phyloP scores from a whole-genome alignment of 2,113 vertebrate species.

The Tragulus kanchil region DNA sequence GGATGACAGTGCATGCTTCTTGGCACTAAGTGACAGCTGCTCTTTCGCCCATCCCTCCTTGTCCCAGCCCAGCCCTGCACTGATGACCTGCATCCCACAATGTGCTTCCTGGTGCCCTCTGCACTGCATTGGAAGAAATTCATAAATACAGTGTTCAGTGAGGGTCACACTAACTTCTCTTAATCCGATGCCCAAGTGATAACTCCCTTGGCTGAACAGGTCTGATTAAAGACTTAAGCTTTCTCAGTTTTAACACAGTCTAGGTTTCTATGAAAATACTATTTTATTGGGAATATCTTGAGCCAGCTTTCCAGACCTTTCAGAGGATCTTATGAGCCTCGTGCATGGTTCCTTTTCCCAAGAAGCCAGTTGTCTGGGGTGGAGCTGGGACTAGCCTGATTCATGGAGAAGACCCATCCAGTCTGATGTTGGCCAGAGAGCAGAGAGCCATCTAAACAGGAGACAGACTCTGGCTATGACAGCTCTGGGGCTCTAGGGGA shows the following conservation, averaged over 20 bases:
- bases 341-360: background rate
- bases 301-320: conserved; percentile 25
- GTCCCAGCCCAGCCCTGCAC: background rate
- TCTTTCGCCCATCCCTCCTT: background rate
- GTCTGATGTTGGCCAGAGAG: background rate
- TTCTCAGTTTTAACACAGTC: conserved; percentile 21
- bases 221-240: conserved; percentile 37
- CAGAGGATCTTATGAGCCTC: background rate
- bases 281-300: conserved; percentile 49
- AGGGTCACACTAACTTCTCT: background rate
- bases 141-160: background rate
- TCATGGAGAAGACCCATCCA: background rate
- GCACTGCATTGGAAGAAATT: background rate
- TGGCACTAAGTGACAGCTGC: background rate
- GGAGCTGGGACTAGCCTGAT: background rate
- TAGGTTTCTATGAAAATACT: conserved; percentile 67
- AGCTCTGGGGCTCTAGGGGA: background rate
- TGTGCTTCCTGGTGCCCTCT: background rate
- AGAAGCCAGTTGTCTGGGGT: background rate
- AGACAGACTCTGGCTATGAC: background rate
- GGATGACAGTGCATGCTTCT: background rate
- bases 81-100: background rate
- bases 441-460: background rate
- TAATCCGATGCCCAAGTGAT: conserved; percentile 41
- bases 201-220: background rate